Evolutionary conservation across 2,113 vertebrate species (phyloP), one percentile per base, ranked within the genome.

Genomic region (Hippocampus abdominalis): DNA sequence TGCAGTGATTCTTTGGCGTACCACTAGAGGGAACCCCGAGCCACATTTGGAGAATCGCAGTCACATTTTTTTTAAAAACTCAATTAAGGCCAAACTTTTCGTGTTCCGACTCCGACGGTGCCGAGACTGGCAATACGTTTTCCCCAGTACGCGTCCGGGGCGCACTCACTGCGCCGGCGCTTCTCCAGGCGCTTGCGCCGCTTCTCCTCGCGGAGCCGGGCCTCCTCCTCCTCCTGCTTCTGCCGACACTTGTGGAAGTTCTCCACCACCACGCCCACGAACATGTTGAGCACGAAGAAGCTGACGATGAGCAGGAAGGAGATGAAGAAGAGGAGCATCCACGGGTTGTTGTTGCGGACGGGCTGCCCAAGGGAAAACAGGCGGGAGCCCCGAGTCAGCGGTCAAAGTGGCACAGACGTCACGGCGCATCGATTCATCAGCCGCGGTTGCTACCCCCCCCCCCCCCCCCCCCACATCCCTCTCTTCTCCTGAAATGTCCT

Each of bases 271-370:
- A 97, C 95, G 4, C 95, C 95, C 76, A 97, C 95, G 29, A 97
- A 97, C 95, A 97, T 97, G 94, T 97, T 97, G 82, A 96, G 94
- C 86, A 97, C 95, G 54, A 96, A 97, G 92, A 97, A 97, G 89
- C 95, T 96, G 90, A 97, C 95, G 80, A 97, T 96, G 89, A 97
- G 95, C 84, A 97, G 94, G 92, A 96, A 97, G 69, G 95, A 97
- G 90, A 97, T 96, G 92, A 97, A 97, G 91, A 94, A 97, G 68
- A 97, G 93, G 75, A 97, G 93, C 95, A 97, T 97, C 95, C 95
- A 97, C 0, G 95, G 95, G 86, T 96, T 95, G 89, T 96, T 92
- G 90, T 97, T 97, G 83, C 93, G 90, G 79, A 93, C 83, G 39
- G 95, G 95, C 95, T 97, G 89, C 60, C 63, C 27, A 23, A 32